phyloP scores from a whole-genome alignment of 2,113 vertebrate species.

The Gymnobelideus leadbeateri region DNA sequence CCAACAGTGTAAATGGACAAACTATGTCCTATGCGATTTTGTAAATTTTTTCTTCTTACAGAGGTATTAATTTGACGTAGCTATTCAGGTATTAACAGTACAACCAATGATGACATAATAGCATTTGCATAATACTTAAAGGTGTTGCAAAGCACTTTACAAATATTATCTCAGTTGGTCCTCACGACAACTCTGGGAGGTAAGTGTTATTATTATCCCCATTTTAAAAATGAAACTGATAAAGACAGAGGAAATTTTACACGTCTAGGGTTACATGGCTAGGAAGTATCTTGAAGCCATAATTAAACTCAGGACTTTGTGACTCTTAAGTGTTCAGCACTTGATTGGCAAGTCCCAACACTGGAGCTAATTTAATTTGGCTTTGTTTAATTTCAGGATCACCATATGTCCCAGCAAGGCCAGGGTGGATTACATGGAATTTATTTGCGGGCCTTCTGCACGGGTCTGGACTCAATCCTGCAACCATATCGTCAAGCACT shows the following conservation, averaged over 20 bases:
- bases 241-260: background rate
- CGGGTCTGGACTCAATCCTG: conserved; percentile 94
- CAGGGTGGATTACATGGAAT: conserved; percentile 94
- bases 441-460: conserved; percentile 97
- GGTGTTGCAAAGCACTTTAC: background rate
- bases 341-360: conserved; percentile 29
- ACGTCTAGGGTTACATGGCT: background rate
- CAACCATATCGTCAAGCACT: conserved; percentile 96
- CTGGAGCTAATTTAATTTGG: conserved; percentile 13
- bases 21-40: background rate
- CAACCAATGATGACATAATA: conserved; percentile 18
- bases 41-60: conserved; percentile 33
- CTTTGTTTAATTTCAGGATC: conserved; percentile 87
- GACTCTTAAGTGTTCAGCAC: background rate
- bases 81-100: conserved; percentile 35
- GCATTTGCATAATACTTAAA: background rate
- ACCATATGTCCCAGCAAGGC: conserved; percentile 89
- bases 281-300: background rate
- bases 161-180: background rate
- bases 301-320: background rate
- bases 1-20: background rate
- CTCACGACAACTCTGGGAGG: background rate
- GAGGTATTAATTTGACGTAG: conserved; percentile 11
- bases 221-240: background rate
- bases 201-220: background rate